Conservation (phyloP, 2,888 invertebrate species). For the Melanostoma scalare region DNA sequence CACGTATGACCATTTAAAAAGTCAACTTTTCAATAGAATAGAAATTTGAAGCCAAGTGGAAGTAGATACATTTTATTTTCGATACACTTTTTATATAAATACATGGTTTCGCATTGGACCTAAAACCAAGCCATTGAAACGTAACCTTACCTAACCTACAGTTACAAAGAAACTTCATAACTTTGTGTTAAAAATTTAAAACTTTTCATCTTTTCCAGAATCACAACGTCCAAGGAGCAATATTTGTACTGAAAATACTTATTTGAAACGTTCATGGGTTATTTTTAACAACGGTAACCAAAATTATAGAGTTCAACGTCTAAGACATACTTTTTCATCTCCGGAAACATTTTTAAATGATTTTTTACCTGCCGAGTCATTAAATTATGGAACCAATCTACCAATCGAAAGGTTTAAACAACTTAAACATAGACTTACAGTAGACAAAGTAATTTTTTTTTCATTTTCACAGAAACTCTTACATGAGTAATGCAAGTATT, state of each 20-base stretch:
- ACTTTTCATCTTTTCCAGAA: conserved; percentile 57
- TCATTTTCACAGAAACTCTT: conserved; percentile 73
- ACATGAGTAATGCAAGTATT: conserved; percentile 79
- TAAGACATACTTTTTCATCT: conserved; percentile 80
- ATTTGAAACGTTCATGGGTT: conserved; percentile 80
- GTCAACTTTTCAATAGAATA: too few species aligned
- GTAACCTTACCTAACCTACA: too few species aligned
- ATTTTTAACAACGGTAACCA: conserved; percentile 78
- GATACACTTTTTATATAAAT: too few species aligned
- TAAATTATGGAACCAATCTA: conserved; percentile 80
- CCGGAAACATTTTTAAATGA: conserved; percentile 79
- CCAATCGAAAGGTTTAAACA: conserved; percentile 78
- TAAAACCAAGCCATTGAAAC: too few species aligned
- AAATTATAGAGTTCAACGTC: conserved; percentile 78
- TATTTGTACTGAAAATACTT: conserved; percentile 80
- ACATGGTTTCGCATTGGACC: too few species aligned
- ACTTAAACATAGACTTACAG: neutral
- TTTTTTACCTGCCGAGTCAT: conserved; percentile 76
- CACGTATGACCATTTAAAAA: too few species aligned
- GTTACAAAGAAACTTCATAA: too few species aligned
- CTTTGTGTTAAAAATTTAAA: neutral
- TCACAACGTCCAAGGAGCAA: conserved; percentile 75
- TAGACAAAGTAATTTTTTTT: neutral
- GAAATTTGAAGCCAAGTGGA: too few species aligned
- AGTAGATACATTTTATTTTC: too few species aligned